These are phyloP conservation scores for Emesis castigata DNA, from an alignment of 2,888 invertebrate species.

Conservation along the genomic window DNA sequence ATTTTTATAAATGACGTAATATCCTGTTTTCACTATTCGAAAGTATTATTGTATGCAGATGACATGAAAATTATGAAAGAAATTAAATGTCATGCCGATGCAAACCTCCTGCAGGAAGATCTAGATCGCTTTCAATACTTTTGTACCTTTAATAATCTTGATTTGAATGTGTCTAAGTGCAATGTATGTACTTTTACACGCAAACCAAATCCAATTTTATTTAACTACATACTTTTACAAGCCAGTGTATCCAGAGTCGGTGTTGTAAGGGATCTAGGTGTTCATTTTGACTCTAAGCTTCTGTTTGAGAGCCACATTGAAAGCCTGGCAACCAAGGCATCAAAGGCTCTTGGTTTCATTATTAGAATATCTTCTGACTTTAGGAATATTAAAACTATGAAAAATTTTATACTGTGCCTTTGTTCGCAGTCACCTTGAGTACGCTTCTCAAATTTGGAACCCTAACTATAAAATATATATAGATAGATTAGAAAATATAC, in stretches of 20 bases:
- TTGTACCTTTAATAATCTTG: neutral
- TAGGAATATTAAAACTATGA: neutral
- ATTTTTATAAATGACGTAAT: no score
- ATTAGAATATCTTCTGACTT: neutral
- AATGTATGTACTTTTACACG: neutral
- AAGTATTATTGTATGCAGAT: no score
- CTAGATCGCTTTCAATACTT: neutral
- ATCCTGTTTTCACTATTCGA: no score
- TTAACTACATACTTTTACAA: neutral
- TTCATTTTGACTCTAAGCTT: neutral
- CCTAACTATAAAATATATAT: no score
- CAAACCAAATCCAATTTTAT: neutral
- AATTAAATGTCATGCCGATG: neutral
- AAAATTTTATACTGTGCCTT: neutral
- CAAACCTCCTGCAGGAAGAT: slow-evolving; percentile 18
- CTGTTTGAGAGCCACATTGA: neutral
- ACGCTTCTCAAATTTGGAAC: no score
- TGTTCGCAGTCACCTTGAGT: no score
- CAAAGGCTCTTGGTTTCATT: neutral
- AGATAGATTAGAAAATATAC: no score
- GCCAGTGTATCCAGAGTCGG: neutral
- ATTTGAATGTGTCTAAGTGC: neutral
- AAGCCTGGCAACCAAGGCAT: neutral
- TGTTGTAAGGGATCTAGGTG: neutral
- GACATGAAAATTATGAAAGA: slow-evolving; percentile 38